phyloP scores from a whole-genome alignment of 2,888 invertebrate genomes.

The Parnassius smintheus region DNA sequence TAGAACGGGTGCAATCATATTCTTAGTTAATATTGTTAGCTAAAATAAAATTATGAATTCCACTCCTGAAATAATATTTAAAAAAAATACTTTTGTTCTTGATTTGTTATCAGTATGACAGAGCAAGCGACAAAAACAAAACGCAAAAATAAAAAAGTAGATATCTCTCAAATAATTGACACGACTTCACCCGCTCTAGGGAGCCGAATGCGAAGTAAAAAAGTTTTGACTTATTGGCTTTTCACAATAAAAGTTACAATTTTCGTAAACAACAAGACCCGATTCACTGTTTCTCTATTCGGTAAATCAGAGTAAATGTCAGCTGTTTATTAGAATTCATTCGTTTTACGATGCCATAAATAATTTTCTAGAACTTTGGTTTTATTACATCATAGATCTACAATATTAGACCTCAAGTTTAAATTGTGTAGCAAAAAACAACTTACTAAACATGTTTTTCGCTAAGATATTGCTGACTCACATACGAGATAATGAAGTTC shows the following conservation, averaged over 20 bases:
- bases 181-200: conserved; percentile 27
- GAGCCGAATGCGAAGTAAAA: conserved; percentile 9
- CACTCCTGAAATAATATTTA: no score
- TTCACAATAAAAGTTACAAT: conserved; percentile 25
- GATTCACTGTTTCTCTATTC: conserved; percentile 18
- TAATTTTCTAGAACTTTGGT: conserved; percentile 16
- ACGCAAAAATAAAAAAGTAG: conserved; percentile 46
- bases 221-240: conserved; percentile 32
- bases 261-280: conserved; percentile 24
- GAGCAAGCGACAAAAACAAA: conserved; percentile 19
- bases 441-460: not conserved
- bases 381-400: conserved; percentile 11
- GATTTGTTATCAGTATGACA: no score
- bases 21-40: no score
- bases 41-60: no score
- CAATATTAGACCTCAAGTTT: conserved; percentile 14
- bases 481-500: no score
- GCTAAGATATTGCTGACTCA: no score
- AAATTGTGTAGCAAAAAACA: conserved; percentile 1
- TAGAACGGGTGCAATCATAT: no score
- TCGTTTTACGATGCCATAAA: conserved; percentile 21
- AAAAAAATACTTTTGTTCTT: no score
- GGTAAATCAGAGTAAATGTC: conserved; percentile 23
- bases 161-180: conserved; percentile 51
- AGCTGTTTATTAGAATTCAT: conserved; percentile 26